Evolutionary conservation across 1,140 invertebrate species (phyloP).

Genomic region (Apolygus lucorum): DNA sequence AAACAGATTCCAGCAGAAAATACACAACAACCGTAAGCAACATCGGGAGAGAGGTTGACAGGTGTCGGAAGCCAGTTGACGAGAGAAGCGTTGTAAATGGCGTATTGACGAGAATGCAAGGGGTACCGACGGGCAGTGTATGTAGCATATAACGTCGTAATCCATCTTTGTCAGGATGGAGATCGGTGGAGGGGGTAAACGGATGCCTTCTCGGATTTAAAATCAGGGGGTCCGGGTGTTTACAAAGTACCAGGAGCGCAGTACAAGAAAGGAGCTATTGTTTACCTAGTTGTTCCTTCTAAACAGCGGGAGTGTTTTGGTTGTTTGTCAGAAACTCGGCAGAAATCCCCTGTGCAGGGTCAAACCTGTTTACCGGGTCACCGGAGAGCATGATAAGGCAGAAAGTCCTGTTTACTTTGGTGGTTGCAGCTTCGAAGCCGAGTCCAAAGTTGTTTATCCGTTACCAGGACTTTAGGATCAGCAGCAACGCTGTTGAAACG

Average conservation of each 20-base stretch:
- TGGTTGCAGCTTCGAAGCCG: conserved; percentile 5
- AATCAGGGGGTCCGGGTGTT: conserved; percentile 21
- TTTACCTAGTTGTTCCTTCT: conserved; percentile 28
- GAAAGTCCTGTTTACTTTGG: conserved; percentile 24
- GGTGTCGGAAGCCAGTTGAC: background rate
- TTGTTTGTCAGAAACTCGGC: conserved; percentile 19
- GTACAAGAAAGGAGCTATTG: conserved; percentile 26
- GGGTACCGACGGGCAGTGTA: too few species aligned
- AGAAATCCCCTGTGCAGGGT: background rate
- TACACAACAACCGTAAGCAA: conserved; percentile 23
- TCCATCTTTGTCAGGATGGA: too few species aligned
- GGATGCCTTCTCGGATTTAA: background rate
- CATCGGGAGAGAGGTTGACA: too few species aligned
- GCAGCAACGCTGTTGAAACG: background rate
- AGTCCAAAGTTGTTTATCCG: conserved; percentile 13
- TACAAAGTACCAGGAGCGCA: conserved; percentile 24
- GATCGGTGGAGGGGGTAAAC: background rate
- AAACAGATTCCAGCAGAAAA: conserved; percentile 24
- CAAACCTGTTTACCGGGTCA: conserved; percentile 24
- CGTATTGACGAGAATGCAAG: too few species aligned
- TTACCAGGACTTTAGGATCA: conserved; percentile 15
- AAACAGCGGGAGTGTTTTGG: conserved; percentile 22
- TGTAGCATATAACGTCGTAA: too few species aligned
- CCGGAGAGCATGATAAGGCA: conserved; percentile 20
- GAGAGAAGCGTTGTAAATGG: background rate